phyloP scores from a whole-genome alignment of 1,140 invertebrate genomes.

The Drosophila asahinai region DNA sequence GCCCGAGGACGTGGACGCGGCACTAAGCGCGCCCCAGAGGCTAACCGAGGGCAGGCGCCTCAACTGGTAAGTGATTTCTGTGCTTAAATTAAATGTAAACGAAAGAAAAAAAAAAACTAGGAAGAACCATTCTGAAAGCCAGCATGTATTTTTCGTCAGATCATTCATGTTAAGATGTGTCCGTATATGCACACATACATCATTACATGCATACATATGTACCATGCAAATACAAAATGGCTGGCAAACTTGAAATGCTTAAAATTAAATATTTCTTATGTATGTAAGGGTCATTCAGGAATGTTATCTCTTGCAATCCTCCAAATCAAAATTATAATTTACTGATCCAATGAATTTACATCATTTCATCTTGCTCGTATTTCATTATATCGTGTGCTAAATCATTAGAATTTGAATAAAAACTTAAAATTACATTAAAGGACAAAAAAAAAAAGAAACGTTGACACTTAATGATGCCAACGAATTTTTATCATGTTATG shows the following conservation, averaged over 20 bases:
- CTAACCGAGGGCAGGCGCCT: neutral
- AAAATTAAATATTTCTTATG: no score
- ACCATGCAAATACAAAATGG: neutral
- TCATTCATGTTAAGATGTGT: neutral
- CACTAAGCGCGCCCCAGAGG: constrained; percentile 17
- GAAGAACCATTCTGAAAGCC: neutral
- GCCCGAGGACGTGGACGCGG: constrained; percentile 53
- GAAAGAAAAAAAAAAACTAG: neutral
- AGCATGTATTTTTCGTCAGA: neutral
- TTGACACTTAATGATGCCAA: no score
- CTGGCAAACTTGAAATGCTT: neutral
- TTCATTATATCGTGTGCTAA: no score
- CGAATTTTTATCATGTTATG: no score
- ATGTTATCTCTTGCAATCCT: no score
- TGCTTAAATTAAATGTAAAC: neutral
- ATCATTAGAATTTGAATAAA: no score
- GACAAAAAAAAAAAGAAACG: no score
- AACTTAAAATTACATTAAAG: no score
- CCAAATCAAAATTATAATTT: no score
- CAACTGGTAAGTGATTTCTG: constrained; percentile 32
- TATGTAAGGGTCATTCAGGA: no score
- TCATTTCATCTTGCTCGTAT: no score
- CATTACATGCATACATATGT: neutral
- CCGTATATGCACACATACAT: neutral
- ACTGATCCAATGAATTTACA: no score